Base-by-base conservation (phyloP, 1,140 invertebrate genomes). In the Penaeus indicus region DNA sequence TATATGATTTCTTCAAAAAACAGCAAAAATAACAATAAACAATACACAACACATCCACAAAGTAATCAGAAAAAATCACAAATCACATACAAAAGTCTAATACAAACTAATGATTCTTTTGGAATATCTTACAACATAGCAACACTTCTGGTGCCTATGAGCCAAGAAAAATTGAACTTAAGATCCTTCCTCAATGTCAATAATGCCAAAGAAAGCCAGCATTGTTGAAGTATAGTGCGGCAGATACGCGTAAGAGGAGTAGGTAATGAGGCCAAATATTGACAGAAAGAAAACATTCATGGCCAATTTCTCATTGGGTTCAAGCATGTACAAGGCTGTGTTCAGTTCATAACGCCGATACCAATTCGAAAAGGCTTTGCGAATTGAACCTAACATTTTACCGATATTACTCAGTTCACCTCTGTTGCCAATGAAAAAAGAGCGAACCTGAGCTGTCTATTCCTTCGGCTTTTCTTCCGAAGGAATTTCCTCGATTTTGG, bases 271-370 rank as follows among this genome's bases (percentile, higher is more conserved):
- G 4, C 88, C 88, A 75, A 88, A 60, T 47, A 91, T 90, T 32
- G 79, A 86, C 21, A 91, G 77, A 22, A 91, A 80, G 60, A 91
- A 88, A 18, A 67, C 21, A 81, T 91, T 86, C 89, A 91, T 86
- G n/a, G 84, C 85, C 60, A 91, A 19, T 82, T 91, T 91, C 38
- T 89, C 89, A 16, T 69, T 85, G 22, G 85, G 89, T 27, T 91
- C 90, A 47, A 91, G 83, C 86, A 91, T 89, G 64, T 89, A 90
- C 67, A 91, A 84, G 27, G 89, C 88, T 11, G 90, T 91, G 89
- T 91, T 90, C 21, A 91, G 83, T 77, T 91, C 90, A 88, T 91
- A 91, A 61, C 88, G 89, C 21, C 86, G 86, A 60, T 90, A 91
- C 11, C 67, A 69, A 38, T 90, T 81, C 1, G 81, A 67, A 1